Evolutionary conservation across 2,888 invertebrate species (phyloP).

Genomic region (Ptychoptera contaminata): DNA sequence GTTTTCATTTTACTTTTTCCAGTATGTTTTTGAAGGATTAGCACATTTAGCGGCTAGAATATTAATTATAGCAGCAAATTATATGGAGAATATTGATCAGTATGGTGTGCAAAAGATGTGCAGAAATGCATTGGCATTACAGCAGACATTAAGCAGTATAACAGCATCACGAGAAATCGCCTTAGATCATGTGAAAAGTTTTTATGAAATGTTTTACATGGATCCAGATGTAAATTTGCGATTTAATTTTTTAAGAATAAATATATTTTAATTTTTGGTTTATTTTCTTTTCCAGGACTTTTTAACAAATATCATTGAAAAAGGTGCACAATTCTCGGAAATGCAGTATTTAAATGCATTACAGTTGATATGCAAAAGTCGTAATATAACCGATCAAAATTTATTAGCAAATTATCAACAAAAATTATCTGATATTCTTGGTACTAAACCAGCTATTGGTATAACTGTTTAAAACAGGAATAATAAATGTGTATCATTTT

Average conservation of each 20-base stretch:
- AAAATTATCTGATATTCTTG: conserved; percentile 69
- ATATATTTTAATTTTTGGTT: not conserved
- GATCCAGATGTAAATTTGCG: conserved; percentile 58
- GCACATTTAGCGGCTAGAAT: conserved; percentile 65
- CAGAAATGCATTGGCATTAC: conserved; percentile 67
- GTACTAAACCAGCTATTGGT: conserved; percentile 49
- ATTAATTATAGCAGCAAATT: conserved; percentile 64
- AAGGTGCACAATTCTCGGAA: conserved; percentile 75
- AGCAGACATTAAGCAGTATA: conserved; percentile 72
- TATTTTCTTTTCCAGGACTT: conserved; percentile 47
- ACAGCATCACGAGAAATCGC: conserved; percentile 68
- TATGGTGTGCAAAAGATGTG: conserved; percentile 72
- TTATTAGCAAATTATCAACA: conserved; percentile 54
- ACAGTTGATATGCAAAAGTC: conserved; percentile 55
- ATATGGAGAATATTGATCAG: conserved; percentile 64
- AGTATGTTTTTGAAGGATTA: conserved; percentile 84
- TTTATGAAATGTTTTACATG: conserved; percentile 71
- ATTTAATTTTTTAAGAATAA: not conserved
- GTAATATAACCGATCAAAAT: conserved; percentile 34
- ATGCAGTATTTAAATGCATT: conserved; percentile 77
- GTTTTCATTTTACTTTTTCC: conserved; percentile 19
- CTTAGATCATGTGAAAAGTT: conserved; percentile 76
- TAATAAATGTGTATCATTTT: too few relatives aligned
- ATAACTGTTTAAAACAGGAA: conserved; percentile 46
- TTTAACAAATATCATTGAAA: conserved; percentile 65